These are phyloP conservation scores for Amazona guildingii DNA, from an alignment of 2,113 vertebrate species.

Conservation along the genomic window DNA sequence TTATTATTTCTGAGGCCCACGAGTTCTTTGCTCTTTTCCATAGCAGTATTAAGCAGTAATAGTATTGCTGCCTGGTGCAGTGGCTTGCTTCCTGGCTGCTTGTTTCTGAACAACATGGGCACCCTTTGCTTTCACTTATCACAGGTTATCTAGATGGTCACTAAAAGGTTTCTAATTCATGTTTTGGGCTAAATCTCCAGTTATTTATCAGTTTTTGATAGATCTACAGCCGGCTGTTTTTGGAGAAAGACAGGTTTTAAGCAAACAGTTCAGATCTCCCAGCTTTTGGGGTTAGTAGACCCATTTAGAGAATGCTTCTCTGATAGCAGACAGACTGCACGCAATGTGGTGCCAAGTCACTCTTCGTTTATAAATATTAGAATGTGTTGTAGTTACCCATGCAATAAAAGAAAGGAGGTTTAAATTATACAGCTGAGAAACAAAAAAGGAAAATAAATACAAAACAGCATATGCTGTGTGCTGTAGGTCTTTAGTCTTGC, in stretches of 20 bases:
- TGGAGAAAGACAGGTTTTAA: neutral
- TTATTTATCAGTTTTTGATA: conserved; percentile 1
- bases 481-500: conserved; percentile 34
- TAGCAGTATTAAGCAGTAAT: neutral
- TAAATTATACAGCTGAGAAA: conserved; percentile 34
- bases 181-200: neutral
- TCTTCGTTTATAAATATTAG: conserved; percentile 36
- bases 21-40: neutral
- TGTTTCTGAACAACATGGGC: neutral
- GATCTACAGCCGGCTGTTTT: conserved; percentile 34
- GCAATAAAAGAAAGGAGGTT: conserved; percentile 23
- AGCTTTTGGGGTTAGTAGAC: neutral
- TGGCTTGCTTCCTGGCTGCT: neutral
- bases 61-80: neutral
- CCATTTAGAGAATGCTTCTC: neutral
- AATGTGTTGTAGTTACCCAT: conserved; percentile 36
- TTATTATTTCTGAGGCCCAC: neutral
- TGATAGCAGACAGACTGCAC: neutral
- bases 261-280: neutral
- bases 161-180: neutral
- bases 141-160: neutral
- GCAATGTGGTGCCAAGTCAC: conserved; percentile 15
- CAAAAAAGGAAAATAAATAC: conserved; percentile 37
- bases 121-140: neutral
- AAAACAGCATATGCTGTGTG: conserved; percentile 6